A percentile compares a stretch with the other conserved stretches of the same genome.
Conservation (phyloP, 2,888 invertebrate species). For the Diarsia mendica region DNA sequence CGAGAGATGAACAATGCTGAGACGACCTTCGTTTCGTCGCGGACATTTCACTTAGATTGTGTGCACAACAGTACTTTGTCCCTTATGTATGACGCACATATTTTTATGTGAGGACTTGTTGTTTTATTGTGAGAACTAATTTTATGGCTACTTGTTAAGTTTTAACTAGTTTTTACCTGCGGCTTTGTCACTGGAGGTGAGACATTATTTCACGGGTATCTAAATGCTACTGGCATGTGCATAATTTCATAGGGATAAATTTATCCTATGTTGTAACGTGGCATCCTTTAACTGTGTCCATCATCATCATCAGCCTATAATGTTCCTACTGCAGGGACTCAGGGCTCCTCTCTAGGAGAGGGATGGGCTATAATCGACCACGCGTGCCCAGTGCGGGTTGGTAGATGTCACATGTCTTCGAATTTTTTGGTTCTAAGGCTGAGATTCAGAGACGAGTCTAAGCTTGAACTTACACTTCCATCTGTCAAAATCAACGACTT, state of each 20-base stretch:
- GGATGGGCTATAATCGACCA: too few species aligned
- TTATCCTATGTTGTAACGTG: neutral
- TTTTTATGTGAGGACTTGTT: neutral
- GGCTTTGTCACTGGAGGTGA: neutral
- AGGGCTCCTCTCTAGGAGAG: too few species aligned
- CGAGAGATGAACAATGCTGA: constrained; percentile 51
- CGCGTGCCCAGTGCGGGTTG: too few species aligned
- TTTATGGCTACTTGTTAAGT: constrained; percentile 6
- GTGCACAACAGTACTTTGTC: constrained; percentile 30
- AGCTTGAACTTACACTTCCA: too few species aligned
- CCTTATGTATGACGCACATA: constrained; percentile 28
- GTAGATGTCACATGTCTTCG: too few species aligned
- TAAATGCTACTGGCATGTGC: too few species aligned
- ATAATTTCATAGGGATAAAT: neutral
- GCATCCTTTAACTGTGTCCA: too few species aligned
- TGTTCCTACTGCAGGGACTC: too few species aligned
- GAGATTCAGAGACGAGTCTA: too few species aligned
- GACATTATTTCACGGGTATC: neutral
- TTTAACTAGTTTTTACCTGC: neutral
- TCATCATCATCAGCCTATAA: too few species aligned
- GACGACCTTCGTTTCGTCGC: constrained; percentile 54
- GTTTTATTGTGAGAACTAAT: constrained; percentile 14
- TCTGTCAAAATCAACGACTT: too few species aligned
- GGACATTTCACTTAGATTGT: constrained; percentile 52
- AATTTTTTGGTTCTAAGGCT: too few species aligned